phyloP scores from a whole-genome alignment of 2,797 vertebrate species.

The Gymnothorax reevesii region DNA sequence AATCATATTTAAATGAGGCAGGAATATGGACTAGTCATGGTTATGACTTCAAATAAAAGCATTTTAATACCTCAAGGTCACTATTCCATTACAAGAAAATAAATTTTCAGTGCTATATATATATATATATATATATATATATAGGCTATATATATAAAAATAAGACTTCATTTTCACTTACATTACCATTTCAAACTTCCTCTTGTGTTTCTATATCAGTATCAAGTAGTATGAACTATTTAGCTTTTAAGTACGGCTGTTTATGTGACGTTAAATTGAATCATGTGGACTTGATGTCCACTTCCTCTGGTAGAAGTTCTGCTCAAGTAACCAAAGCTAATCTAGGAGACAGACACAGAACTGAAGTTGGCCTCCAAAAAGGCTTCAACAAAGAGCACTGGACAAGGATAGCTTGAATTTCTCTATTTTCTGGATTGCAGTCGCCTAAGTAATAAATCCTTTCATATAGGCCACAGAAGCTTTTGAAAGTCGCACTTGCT shows the following conservation, averaged over 20 bases:
- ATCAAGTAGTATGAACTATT: neutral
- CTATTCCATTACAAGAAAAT: conserved; percentile 62
- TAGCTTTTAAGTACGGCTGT: neutral
- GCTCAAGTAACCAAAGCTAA: neutral
- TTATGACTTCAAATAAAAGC: conserved; percentile 34
- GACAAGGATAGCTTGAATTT: neutral
- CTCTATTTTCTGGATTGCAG: conserved; percentile 11
- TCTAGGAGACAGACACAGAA: neutral
- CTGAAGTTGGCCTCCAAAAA: conserved; percentile 3
- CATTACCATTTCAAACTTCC: neutral
- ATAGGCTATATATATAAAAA: neutral
- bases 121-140: neutral
- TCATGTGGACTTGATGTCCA: neutral
- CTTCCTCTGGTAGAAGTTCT: conserved; percentile 2
- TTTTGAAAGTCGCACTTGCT: conserved; percentile 5
- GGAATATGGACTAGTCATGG: conserved; percentile 25
- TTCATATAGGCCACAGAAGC: conserved; percentile 17
- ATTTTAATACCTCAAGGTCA: conserved; percentile 70
- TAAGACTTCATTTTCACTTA: no score
- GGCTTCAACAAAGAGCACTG: neutral
- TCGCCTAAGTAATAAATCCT: neutral
- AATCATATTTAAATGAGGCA: conserved; percentile 12
- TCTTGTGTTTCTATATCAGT: neutral
- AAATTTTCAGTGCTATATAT: conserved; percentile 53
- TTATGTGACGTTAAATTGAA: neutral